Base-by-base conservation (phyloP, 2,888 invertebrate genomes). In the Andrena minutula region DNA sequence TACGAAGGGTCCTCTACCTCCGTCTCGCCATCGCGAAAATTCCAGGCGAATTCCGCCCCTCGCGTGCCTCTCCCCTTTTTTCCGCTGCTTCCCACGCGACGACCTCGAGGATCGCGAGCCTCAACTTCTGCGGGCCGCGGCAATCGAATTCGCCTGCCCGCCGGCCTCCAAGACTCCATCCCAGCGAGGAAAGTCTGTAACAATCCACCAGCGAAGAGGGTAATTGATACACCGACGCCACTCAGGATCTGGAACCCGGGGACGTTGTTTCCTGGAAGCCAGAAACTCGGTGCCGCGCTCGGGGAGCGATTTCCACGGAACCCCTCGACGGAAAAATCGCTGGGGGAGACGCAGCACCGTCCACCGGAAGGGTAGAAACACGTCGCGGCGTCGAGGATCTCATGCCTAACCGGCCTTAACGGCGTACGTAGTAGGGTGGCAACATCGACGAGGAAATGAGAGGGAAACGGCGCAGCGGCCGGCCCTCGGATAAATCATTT, bases 1-100 rank as follows among this genome's bases (percentile, higher is more conserved):
- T 93, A 94, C 93, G 89, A 86, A 89, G 89, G 88, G 87, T 89
- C 87, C 89, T 90, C 86, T 79, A 81, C 76, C 82, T 80, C 80
- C 81, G 58, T 82, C 81, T 70, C 77, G 75, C 63, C 74, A 66
- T 75, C 79, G 83, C 77, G 83, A 85, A 82, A 85, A 88, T 88
- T 88, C 84, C 88, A 69, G 66, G 28, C 84, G 85, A 86, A 88
- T 83, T 85, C 85, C 79, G 53, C 78, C 77, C 72, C 72, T 68
- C 49, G 65, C 69, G 35, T 28, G n/a, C 53, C 74, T 30, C 41
- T 35, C 60, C 49, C 28, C 41, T 20, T 65, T 26, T 61, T 28
- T n/a, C 65, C 68, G 2, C 56, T 0, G 10, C 56, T 41, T 30
- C 51, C 32, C 53, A 32, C 23, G 35, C 41, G 26, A n/a, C 47